These are phyloP conservation scores for Microctenopoma stevenorrisi DNA, from an alignment of 2,797 vertebrate genomes.

Conservation along the genomic window DNA sequence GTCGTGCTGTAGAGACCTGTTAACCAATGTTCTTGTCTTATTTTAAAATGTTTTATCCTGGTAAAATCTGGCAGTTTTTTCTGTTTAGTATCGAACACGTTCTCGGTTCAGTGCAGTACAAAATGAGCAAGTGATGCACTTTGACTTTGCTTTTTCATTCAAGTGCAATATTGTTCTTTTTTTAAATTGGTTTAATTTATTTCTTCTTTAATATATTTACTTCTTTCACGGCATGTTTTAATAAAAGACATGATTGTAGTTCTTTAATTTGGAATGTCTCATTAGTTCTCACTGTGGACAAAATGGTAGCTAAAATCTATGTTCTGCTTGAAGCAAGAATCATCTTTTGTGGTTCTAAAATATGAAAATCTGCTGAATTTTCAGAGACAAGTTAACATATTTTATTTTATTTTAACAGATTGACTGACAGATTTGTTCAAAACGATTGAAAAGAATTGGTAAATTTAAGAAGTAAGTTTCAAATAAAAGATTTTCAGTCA, in stretches of 20 bases:
- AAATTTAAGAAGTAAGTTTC: no score
- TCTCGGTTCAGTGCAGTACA: slow-evolving; percentile 23
- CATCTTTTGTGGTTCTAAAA: not conserved
- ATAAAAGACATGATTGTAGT: slow-evolving; percentile 64
- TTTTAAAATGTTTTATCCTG: slow-evolving; percentile 19
- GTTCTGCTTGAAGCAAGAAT: not conserved
- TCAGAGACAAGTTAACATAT: no score
- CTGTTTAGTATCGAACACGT: slow-evolving; percentile 2
- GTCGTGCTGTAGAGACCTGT: slow-evolving; percentile 38
- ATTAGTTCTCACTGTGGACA: not conserved
- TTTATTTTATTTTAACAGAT: no score
- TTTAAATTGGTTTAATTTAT: slow-evolving; percentile 68
- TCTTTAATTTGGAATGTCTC: not conserved
- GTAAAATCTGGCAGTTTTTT: not conserved
- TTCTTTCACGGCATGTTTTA: slow-evolving; percentile 76
- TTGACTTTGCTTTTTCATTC: slow-evolving; percentile 48
- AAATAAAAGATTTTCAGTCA: no score
- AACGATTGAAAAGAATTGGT: no score
- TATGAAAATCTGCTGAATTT: not conserved
- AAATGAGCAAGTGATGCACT: slow-evolving; percentile 42
- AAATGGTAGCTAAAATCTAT: not conserved
- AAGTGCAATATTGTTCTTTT: slow-evolving; percentile 69
- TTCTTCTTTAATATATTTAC: slow-evolving; percentile 6
- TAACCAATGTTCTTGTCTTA: slow-evolving; percentile 36
- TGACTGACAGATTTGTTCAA: no score